These are phyloP conservation scores for Callyntrura guangdongensis DNA, from an alignment of 2,888 invertebrate genomes.

Conservation along the genomic window DNA sequence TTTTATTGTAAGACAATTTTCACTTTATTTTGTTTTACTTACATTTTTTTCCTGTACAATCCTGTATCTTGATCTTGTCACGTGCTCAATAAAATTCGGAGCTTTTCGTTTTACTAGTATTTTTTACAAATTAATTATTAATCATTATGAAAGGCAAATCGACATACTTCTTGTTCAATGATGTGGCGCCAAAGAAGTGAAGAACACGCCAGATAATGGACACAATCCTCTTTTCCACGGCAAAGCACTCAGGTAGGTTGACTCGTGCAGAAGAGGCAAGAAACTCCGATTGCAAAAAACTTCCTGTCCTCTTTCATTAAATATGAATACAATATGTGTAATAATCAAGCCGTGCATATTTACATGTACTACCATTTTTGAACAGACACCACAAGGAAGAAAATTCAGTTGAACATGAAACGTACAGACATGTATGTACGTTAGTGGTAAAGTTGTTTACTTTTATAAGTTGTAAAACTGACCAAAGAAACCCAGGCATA, in stretches of 20 bases:
- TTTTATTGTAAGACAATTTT: no score
- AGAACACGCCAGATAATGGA: not conserved
- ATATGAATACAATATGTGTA: not conserved
- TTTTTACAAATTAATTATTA: no score
- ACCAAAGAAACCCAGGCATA: no score
- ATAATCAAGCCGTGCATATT: conserved; percentile 2
- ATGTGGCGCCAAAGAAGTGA: not conserved
- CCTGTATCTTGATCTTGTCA: no score
- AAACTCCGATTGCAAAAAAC: not conserved
- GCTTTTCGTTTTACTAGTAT: no score
- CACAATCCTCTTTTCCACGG: not conserved
- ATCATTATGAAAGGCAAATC: not conserved
- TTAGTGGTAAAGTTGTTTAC: no score
- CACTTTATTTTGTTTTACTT: no score
- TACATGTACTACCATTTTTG: not conserved
- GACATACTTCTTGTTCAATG: not conserved
- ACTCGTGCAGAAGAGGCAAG: conserved; percentile 13
- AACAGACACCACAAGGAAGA: not conserved
- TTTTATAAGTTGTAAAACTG: no score
- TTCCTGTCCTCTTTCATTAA: not conserved
- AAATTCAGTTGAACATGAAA: no score
- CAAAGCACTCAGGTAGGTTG: not conserved
- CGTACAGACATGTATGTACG: no score
- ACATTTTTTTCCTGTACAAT: no score
- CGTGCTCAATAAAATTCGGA: no score